A percentile compares a stretch with the other conserved stretches of the same genome.
Conservation (phyloP, 2,888 invertebrate species). For the Oxystoma pomonae region DNA sequence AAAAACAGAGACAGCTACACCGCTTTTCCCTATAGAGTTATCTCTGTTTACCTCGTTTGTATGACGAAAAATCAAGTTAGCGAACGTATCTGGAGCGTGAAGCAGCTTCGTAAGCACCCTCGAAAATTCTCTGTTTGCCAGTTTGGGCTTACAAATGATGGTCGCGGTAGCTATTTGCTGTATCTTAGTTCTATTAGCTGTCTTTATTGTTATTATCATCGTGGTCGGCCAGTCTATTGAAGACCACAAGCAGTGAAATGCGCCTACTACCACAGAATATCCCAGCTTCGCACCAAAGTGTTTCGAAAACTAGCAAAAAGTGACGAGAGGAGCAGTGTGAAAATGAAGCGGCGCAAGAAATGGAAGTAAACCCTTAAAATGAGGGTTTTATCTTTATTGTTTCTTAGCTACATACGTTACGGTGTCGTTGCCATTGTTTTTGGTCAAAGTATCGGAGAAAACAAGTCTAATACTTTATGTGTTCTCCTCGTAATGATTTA, state of each 20-base stretch:
- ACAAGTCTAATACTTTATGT: no score
- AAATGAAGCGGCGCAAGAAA: not conserved
- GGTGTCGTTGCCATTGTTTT: no score
- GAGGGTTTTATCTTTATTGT: no score
- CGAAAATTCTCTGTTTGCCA: no score
- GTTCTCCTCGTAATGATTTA: no score
- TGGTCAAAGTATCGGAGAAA: no score
- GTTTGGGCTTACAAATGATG: slow-evolving; percentile 48
- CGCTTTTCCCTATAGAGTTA: not conserved
- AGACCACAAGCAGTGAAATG: slow-evolving; percentile 29
- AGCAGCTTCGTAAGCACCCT: not conserved
- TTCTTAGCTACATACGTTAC: no score
- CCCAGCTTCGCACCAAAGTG: not conserved
- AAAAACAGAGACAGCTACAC: not conserved
- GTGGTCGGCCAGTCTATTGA: slow-evolving; percentile 75
- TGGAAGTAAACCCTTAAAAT: no score
- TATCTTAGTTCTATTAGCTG: slow-evolving; percentile 73
- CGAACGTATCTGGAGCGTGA: not conserved
- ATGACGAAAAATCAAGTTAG: not conserved
- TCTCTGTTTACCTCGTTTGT: not conserved
- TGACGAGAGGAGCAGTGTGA: not conserved
- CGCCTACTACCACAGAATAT: not conserved
- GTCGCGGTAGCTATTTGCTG: slow-evolving; percentile 82
- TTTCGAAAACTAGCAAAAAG: no score
- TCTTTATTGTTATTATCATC: slow-evolving; percentile 79